Evolutionary conservation across 2,797 vertebrate species (phyloP).

Genomic region (Darevskia nairensis): DNA sequence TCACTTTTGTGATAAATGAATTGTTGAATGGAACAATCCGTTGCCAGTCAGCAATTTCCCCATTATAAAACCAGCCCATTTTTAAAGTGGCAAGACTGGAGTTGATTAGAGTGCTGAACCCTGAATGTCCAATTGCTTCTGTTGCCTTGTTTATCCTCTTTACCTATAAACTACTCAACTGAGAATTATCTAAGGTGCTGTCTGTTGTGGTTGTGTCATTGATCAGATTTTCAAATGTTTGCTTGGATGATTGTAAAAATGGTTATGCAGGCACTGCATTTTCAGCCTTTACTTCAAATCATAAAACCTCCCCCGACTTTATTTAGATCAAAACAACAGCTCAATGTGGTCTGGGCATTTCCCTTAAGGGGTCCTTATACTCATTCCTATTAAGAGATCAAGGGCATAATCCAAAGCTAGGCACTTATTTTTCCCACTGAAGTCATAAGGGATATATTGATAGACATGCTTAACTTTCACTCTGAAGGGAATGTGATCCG

Average conservation of each 20-base stretch:
- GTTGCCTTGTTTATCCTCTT: not conserved
- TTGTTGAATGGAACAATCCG: slow-evolving; percentile 47
- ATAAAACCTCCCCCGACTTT: not conserved
- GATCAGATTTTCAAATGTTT: slow-evolving; percentile 9
- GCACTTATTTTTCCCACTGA: not conserved
- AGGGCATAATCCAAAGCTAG: not conserved
- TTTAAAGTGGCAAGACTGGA: slow-evolving; percentile 5
- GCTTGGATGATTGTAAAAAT: not conserved
- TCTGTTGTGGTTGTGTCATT: not conserved
- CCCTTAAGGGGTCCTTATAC: slow-evolving; percentile 34
- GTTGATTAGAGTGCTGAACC: not conserved
- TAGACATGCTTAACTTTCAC: not conserved
- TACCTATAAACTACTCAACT: not conserved
- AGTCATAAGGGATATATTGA: not conserved
- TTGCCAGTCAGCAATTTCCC: slow-evolving; percentile 55
- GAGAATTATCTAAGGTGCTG: not conserved
- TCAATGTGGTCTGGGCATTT: not conserved
- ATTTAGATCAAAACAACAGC: slow-evolving; percentile 3
- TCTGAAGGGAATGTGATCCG: not conserved
- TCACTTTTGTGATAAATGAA: slow-evolving; percentile 47
- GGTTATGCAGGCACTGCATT: not conserved
- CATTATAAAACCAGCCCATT: slow-evolving; percentile 31
- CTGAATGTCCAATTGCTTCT: not conserved
- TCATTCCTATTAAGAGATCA: slow-evolving; percentile 33
- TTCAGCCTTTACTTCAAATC: slow-evolving; percentile 38